A percentile compares a stretch with the other conserved stretches of the same genome.
phyloP scores from a whole-genome alignment of 2,113 vertebrate species.

The Platysternon megacephalum region DNA sequence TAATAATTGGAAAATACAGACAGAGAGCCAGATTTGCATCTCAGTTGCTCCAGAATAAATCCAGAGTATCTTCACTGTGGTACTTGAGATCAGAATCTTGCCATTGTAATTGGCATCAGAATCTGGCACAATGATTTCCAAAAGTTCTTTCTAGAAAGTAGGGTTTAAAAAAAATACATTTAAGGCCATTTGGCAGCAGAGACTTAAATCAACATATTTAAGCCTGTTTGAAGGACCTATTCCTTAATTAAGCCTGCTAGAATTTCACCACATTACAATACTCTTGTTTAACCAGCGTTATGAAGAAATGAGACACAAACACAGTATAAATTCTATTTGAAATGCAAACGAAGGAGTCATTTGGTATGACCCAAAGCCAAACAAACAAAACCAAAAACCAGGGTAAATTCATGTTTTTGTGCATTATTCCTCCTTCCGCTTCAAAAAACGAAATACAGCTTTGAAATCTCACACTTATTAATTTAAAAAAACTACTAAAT shows the following conservation, averaged over 20 bases:
- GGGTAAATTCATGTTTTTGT: not conserved
- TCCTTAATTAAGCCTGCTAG: not conserved
- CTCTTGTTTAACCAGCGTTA: not conserved
- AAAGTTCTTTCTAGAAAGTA: not conserved
- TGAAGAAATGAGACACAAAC: not conserved
- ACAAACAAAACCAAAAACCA: not conserved
- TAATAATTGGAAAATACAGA: not conserved
- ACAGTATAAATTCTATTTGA: not conserved
- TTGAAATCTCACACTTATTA: conserved; percentile 20
- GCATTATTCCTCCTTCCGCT: not conserved
- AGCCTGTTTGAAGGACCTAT: not conserved
- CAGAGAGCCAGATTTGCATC: not conserved
- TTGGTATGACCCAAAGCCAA: not conserved
- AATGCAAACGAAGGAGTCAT: not conserved
- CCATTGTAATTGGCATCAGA: not conserved
- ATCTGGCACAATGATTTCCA: not conserved
- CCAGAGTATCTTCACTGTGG: not conserved
- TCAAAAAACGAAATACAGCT: not conserved
- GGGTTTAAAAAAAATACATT: not conserved
- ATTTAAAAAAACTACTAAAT: conserved; percentile 9
- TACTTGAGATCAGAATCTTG: not conserved
- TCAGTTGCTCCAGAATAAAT: conserved; percentile 19
- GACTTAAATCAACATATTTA: not conserved
- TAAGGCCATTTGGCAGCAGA: not conserved
- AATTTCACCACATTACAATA: not conserved